Evolutionary conservation across 2,797 vertebrate species (phyloP).

Genomic region (Stomatorhinus walkeri): DNA sequence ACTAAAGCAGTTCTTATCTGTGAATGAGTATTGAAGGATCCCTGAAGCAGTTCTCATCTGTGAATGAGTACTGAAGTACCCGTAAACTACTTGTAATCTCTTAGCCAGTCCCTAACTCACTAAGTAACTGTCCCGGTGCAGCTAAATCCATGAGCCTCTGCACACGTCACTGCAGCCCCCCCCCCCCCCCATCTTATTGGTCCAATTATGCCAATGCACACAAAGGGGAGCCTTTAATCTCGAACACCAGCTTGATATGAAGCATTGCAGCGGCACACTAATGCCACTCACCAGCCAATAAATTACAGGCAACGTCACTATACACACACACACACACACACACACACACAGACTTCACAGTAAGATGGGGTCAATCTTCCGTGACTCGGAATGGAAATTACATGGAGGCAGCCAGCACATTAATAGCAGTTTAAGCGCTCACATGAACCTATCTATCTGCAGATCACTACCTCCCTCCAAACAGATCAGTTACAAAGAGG

Average conservation of each 20-base stretch:
- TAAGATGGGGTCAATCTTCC: neutral
- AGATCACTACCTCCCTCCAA: neutral
- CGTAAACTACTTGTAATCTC: neutral
- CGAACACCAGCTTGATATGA: neutral
- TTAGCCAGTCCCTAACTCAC: neutral
- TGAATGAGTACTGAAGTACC: neutral
- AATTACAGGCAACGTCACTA: neutral
- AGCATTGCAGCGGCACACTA: neutral
- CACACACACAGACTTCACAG: neutral
- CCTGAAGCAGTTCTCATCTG: neutral
- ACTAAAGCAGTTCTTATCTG: neutral
- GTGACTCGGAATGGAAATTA: neutral
- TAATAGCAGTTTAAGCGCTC: neutral
- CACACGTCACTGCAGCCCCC: neutral
- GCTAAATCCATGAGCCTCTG: neutral
- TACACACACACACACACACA: too few species aligned
- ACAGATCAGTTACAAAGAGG: neutral
- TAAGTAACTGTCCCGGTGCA: neutral
- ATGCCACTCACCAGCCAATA: neutral
- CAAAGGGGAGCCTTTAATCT: neutral
- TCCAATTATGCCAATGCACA: neutral
- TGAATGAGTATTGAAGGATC: neutral
- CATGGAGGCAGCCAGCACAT: neutral
- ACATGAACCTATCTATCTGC: neutral
- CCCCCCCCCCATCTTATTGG: neutral